Conservation (phyloP, 1,140 invertebrate species). For the Bradysia coprophila region DNA sequence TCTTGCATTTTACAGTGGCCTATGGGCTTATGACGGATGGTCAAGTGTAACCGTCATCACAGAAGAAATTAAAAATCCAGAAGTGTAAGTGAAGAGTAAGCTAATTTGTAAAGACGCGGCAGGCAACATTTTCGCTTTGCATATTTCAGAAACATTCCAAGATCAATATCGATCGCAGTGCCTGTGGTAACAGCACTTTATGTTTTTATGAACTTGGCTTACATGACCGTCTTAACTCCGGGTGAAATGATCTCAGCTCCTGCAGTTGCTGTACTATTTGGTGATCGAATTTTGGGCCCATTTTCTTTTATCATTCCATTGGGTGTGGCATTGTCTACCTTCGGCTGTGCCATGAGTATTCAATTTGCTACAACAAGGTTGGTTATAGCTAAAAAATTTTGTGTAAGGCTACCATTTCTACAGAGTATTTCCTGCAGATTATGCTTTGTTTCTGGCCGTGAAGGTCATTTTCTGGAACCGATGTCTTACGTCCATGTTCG, state of each 20-base stretch:
- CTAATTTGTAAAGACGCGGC: too few relatives aligned
- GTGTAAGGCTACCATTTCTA: too few relatives aligned
- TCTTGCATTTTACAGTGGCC: constrained; percentile 76
- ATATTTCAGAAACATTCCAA: constrained; percentile 55
- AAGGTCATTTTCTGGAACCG: constrained; percentile 68
- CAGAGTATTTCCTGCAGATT: constrained; percentile 38
- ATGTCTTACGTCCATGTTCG: constrained; percentile 72
- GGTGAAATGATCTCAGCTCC: constrained; percentile 57
- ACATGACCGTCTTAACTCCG: constrained; percentile 50
- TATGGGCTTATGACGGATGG: constrained; percentile 93
- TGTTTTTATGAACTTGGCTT: constrained; percentile 80
- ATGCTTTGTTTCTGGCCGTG: constrained; percentile 73
- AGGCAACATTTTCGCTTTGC: too few relatives aligned
- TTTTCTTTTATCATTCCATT: constrained; percentile 45
- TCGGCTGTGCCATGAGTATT: constrained; percentile 54
- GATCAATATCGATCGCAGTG: constrained; percentile 79
- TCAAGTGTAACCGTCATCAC: constrained; percentile 78
- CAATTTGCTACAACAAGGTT: constrained; percentile 54
- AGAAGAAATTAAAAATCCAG: constrained; percentile 80
- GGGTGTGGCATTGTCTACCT: constrained; percentile 52
- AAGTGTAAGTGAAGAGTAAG: constrained; percentile 42
- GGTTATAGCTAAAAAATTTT: too few relatives aligned
- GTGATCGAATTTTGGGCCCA: constrained; percentile 35
- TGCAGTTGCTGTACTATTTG: constrained; percentile 73
- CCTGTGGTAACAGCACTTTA: constrained; percentile 75